Evolutionary conservation across 2,113 vertebrate genomes (phyloP).

Genomic region (Phyllopteryx taeniolatus): DNA sequence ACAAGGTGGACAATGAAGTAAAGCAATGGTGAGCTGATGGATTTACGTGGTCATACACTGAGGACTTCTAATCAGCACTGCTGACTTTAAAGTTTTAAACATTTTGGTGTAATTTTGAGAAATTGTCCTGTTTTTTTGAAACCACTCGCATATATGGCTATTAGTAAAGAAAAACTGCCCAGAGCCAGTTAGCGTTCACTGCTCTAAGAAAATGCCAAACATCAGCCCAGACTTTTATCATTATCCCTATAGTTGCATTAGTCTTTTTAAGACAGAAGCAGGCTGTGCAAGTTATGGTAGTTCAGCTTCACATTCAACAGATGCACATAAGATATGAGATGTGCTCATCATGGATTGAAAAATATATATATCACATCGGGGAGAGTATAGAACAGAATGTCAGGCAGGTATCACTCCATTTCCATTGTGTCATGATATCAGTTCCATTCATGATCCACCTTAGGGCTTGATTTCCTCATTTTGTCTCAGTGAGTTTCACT

Average conservation of each 20-base stretch:
- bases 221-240: background rate
- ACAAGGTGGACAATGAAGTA: background rate
- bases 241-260: background rate
- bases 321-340: background rate
- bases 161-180: background rate
- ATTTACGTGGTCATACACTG: background rate
- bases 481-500: constrained; percentile 35
- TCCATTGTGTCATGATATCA: constrained; percentile 28
- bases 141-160: background rate
- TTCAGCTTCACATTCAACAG: background rate
- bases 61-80: background rate
- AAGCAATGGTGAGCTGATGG: background rate
- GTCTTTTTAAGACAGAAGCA: background rate
- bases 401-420: constrained; percentile 6
- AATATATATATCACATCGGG: constrained; percentile 23
- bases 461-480: constrained; percentile 29
- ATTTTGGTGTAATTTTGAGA: constrained; percentile 16
- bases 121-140: background rate
- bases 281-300: background rate
- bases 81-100: background rate
- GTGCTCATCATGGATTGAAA: background rate
- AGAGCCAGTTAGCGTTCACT: constrained; percentile 5
- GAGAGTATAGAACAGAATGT: constrained; percentile 19
- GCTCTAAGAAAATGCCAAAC: background rate
- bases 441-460: constrained; percentile 29